A percentile compares a stretch with the other conserved stretches of the same genome.
phyloP scores from a whole-genome alignment of 2,797 vertebrate genomes.

The Rhinophrynus dorsalis region DNA sequence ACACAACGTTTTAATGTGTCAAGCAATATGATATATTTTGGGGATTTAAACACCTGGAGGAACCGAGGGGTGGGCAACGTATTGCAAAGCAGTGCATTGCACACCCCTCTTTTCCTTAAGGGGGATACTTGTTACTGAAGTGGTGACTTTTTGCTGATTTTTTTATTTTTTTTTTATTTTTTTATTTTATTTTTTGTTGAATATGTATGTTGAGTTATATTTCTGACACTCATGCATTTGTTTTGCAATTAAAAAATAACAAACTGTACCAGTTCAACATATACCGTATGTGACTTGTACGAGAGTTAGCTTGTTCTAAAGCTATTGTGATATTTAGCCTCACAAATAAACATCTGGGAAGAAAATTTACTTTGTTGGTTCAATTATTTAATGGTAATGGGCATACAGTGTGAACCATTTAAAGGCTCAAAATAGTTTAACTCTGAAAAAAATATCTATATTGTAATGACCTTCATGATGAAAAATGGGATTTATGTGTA shows the following conservation, averaged over 20 bases:
- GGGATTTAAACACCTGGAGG: too few species aligned
- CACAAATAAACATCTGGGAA: conserved; percentile 13
- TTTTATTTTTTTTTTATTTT: conserved; percentile 3
- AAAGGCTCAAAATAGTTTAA: too few species aligned
- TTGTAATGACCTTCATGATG: too few species aligned
- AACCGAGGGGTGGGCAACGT: too few species aligned
- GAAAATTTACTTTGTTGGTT: neutral
- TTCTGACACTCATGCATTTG: conserved; percentile 1
- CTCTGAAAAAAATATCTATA: too few species aligned
- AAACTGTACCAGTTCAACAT: conserved; percentile 44
- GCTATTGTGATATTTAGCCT: conserved; percentile 16
- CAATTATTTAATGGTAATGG: too few species aligned
- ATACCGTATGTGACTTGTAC: conserved; percentile 11
- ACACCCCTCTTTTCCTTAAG: too few species aligned
- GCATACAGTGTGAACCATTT: too few species aligned
- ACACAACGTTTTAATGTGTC: neutral
- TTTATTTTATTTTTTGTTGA: neutral
- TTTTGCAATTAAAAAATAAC: conserved; percentile 25
- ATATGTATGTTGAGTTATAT: neutral
- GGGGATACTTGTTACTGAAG: too few species aligned
- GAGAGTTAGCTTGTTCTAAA: conserved; percentile 37
- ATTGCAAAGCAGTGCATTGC: too few species aligned
- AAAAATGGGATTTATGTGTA: too few species aligned
- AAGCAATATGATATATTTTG: neutral
- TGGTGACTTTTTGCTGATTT: too few species aligned